Evolutionary conservation across 2,113 vertebrate species (phyloP).

Genomic region (Empidonax traillii): DNA sequence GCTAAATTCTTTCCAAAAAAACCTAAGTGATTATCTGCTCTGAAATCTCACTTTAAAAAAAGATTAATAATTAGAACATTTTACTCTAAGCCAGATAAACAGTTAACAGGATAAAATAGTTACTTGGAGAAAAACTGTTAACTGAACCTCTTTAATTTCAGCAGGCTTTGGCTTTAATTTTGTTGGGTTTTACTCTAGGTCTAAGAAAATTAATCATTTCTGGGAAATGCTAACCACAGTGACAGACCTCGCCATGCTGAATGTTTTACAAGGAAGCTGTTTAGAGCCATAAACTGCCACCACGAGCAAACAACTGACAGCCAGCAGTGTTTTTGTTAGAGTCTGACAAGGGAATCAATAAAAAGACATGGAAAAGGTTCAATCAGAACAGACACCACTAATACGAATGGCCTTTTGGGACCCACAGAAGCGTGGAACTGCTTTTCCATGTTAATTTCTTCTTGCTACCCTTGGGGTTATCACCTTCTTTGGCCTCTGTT

Average conservation of each 20-base stretch:
- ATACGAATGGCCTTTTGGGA: slow-evolving; percentile 72
- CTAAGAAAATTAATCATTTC: slow-evolving; percentile 60
- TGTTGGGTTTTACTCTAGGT: slow-evolving; percentile 5
- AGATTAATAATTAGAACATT: slow-evolving; percentile 56
- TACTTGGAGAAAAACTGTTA: background rate
- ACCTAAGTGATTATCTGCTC: slow-evolving; percentile 8
- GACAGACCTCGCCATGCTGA: background rate
- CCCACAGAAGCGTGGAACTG: slow-evolving; percentile 64
- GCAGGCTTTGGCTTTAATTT: background rate
- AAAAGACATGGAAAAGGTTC: slow-evolving; percentile 76
- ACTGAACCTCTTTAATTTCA: background rate
- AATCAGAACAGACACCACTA: slow-evolving; percentile 79
- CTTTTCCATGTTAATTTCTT: slow-evolving; percentile 81
- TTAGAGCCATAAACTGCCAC: slow-evolving; percentile 40
- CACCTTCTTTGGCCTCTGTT: slow-evolving; percentile 77
- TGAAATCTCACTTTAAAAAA: slow-evolving; percentile 40
- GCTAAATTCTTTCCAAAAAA: slow-evolving; percentile 18
- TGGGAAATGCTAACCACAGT: slow-evolving; percentile 42
- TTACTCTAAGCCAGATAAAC: slow-evolving; percentile 18
- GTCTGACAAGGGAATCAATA: slow-evolving; percentile 79
- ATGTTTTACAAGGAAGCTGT: slow-evolving; percentile 36
- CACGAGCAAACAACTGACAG: slow-evolving; percentile 44
- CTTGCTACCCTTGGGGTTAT: slow-evolving; percentile 67
- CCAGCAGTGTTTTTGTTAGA: slow-evolving; percentile 72
- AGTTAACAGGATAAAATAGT: slow-evolving; percentile 4